phyloP scores from a whole-genome alignment of 2,113 vertebrate species.

The Anoura caudifer region DNA sequence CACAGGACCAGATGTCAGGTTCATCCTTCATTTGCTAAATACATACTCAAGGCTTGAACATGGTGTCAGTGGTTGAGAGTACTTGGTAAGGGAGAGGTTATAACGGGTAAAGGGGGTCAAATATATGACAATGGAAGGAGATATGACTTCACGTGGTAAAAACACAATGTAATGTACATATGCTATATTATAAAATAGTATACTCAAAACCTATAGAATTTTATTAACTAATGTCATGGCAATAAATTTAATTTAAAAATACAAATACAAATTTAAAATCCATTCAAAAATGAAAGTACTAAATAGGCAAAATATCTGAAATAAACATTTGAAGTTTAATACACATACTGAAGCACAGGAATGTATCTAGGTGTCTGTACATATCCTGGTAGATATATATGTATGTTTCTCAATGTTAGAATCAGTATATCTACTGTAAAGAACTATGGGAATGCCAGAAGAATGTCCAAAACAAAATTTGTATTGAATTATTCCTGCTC shows the following conservation, averaged over 20 bases:
- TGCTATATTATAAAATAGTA: not conserved
- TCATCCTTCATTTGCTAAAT: not conserved
- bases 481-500: not conserved
- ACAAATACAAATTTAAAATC: not conserved
- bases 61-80: not conserved
- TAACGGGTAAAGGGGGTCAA: not conserved
- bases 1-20: not conserved
- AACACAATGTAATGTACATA: not conserved
- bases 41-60: not conserved
- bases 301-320: not conserved
- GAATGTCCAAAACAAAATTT: not conserved
- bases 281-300: not conserved
- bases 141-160: not conserved
- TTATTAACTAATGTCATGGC: not conserved
- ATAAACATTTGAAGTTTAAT: not conserved
- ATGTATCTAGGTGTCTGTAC: not conserved
- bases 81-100: not conserved
- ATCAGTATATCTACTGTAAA: not conserved
- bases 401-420: not conserved
- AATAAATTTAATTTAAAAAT: not conserved
- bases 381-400: not conserved
- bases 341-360: not conserved
- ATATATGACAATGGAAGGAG: not conserved
- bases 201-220: not conserved
- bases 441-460: not conserved